phyloP scores from a whole-genome alignment of 1,140 invertebrate species.

The Drosophila nikananu region DNA sequence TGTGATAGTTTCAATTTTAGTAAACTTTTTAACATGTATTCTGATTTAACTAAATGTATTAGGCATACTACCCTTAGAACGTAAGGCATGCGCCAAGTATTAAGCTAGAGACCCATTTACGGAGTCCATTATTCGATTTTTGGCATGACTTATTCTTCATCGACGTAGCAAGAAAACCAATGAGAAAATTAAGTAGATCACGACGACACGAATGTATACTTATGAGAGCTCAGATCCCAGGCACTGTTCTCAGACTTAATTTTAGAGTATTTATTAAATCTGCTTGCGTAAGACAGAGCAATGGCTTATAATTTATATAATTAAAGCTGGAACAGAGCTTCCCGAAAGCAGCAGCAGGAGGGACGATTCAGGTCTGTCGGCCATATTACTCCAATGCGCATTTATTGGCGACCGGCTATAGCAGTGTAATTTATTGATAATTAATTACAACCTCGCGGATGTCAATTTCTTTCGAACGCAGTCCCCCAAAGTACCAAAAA shows the following conservation, averaged over 20 bases:
- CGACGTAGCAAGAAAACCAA: slow-evolving; percentile 48
- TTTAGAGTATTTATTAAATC: slow-evolving; percentile 51
- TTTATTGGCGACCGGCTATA: slow-evolving; percentile 38
- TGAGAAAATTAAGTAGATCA: slow-evolving; percentile 57
- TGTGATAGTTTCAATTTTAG: slow-evolving; percentile 83
- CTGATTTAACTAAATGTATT: slow-evolving; percentile 66
- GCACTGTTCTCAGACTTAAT: slow-evolving; percentile 44
- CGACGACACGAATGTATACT: slow-evolving; percentile 44
- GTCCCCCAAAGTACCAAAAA: slow-evolving; percentile 39
- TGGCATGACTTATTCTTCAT: slow-evolving; percentile 54
- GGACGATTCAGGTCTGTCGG: slow-evolving; percentile 12
- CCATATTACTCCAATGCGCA: slow-evolving; percentile 36
- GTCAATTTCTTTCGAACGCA: slow-evolving; percentile 57
- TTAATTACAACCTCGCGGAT: slow-evolving; percentile 34
- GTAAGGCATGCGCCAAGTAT: slow-evolving; percentile 72
- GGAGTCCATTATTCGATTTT: slow-evolving; percentile 48
- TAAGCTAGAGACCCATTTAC: slow-evolving; percentile 50
- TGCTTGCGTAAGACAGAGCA: slow-evolving; percentile 23
- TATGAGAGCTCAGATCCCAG: slow-evolving; percentile 35
- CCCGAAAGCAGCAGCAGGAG: neutral
- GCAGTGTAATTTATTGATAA: slow-evolving; percentile 43
- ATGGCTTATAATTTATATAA: slow-evolving; percentile 32
- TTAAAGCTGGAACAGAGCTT: slow-evolving; percentile 23
- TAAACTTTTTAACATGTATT: slow-evolving; percentile 61
- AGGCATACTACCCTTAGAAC: slow-evolving; percentile 49